These are phyloP conservation scores for Cettia cetti DNA, from an alignment of 2,113 vertebrate genomes.

Conservation along the genomic window DNA sequence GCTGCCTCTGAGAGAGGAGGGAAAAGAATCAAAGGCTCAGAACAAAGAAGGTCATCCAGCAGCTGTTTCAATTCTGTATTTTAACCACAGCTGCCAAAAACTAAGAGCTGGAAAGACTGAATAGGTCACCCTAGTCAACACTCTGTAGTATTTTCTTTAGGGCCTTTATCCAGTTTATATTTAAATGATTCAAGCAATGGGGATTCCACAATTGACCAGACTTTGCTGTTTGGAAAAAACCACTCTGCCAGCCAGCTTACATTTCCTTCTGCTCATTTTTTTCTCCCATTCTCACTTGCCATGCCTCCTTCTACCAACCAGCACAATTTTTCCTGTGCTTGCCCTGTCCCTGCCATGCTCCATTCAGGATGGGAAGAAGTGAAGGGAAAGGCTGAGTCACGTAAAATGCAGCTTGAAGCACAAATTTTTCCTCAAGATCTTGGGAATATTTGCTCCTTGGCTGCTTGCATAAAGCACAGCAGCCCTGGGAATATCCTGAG, in stretches of 20 bases:
- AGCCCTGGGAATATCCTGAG: background rate
- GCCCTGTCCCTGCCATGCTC: background rate
- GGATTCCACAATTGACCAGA: background rate
- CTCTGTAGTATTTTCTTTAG: background rate
- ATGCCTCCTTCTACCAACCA: background rate
- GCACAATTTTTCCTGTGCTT: background rate
- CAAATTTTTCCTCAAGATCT: background rate
- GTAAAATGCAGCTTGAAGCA: background rate
- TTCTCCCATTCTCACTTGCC: background rate
- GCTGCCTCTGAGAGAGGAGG: background rate
- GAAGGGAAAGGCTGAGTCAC: fast-evolving
- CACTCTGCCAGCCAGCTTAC: background rate
- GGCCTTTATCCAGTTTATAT: background rate
- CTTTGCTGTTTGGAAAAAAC: background rate
- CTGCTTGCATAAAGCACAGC: background rate
- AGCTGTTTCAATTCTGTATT: background rate
- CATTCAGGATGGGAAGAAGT: fast-evolving
- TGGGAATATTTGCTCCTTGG: background rate
- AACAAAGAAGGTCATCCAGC: background rate
- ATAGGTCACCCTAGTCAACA: background rate
- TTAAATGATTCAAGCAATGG: background rate
- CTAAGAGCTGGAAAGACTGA: background rate
- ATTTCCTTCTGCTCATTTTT: background rate
- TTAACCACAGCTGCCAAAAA: background rate
- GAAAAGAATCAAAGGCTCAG: background rate